Conservation (phyloP, 2,888 invertebrate species). For the Pammene fasciana region DNA sequence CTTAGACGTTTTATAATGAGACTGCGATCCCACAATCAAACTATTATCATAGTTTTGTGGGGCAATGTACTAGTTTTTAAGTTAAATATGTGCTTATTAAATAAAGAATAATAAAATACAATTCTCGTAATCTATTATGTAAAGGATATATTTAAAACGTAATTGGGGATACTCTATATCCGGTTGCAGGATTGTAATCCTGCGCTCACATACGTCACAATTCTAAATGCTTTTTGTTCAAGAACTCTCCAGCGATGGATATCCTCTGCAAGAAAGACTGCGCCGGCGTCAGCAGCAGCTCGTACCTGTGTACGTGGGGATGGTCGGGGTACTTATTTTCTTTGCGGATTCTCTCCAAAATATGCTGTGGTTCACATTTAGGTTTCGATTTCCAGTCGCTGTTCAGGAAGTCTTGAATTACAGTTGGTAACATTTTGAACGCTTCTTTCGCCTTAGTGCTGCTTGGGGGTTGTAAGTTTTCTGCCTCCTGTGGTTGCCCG, state of each 20-base stretch:
- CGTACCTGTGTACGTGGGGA: constrained; percentile 85
- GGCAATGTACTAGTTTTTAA: no score
- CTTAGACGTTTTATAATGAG: no score
- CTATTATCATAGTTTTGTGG: no score
- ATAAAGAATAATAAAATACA: no score
- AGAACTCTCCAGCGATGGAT: constrained; percentile 91
- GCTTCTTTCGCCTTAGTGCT: constrained; percentile 65
- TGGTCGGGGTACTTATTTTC: constrained; percentile 84
- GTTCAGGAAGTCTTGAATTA: constrained; percentile 82
- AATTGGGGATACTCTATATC: background rate
- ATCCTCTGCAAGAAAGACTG: constrained; percentile 91
- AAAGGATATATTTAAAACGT: no score
- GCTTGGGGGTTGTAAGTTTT: constrained; percentile 63
- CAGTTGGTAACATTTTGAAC: constrained; percentile 79
- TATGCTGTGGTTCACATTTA: constrained; percentile 87
- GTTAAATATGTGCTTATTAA: no score
- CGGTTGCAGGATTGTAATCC: background rate
- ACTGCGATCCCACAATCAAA: no score
- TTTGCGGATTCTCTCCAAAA: constrained; percentile 87
- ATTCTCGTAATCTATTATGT: no score
- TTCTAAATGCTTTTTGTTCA: constrained; percentile 72
- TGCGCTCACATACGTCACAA: constrained; percentile 50
- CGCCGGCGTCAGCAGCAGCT: constrained; percentile 89
- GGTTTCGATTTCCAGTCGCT: constrained; percentile 77
- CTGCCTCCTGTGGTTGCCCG: constrained; percentile 52